A percentile compares a stretch with the other conserved stretches of the same genome.
Conservation (phyloP, 2,888 invertebrate genomes). For the Margaritifera margaritifera region DNA sequence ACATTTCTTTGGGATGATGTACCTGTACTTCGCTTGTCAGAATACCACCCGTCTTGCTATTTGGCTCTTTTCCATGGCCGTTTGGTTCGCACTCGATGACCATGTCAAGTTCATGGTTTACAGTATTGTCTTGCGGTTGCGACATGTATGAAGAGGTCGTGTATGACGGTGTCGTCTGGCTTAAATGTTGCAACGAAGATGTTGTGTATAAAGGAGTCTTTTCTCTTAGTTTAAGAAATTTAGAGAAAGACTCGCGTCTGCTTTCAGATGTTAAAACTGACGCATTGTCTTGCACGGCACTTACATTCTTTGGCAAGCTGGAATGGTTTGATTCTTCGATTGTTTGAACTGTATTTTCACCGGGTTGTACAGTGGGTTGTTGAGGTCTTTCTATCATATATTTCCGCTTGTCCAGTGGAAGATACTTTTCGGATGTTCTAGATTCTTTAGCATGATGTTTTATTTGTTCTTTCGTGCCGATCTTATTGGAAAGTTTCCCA, state of each 20-base stretch:
- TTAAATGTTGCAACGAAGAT: constrained; percentile 1
- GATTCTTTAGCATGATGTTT: constrained; percentile 7
- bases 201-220: constrained; percentile 7
- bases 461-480: neutral
- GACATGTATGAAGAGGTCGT: no score
- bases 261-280: neutral
- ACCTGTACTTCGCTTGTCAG: no score
- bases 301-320: neutral
- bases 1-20: no score
- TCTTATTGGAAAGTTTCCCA: constrained; percentile 3
- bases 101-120: no score
- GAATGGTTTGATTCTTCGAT: neutral
- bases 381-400: constrained; percentile 28
- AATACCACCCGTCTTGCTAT: no score
- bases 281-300: no score
- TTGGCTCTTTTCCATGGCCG: no score
- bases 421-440: constrained; percentile 7
- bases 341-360: neutral
- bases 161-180: no score
- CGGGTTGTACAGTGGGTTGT: neutral
- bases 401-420: constrained; percentile 40
- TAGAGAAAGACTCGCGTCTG: constrained; percentile 22
- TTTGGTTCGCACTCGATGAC: no score
- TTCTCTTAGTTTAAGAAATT: constrained; percentile 22
- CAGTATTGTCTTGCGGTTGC: no score